Base-by-base conservation (phyloP, 1,140 invertebrate genomes). In the Nasonia longicornis region DNA sequence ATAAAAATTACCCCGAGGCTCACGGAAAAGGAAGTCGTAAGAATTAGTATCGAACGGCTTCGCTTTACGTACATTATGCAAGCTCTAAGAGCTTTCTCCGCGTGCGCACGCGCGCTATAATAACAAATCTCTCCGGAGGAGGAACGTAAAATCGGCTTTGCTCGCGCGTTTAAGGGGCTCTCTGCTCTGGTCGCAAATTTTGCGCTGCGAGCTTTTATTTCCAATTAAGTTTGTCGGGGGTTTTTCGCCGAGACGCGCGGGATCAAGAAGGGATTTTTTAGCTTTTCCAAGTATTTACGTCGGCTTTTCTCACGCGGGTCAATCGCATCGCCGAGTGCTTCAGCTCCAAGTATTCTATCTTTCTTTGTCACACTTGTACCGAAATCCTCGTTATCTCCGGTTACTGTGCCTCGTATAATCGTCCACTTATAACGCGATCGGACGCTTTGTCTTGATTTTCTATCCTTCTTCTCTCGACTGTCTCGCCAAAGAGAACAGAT, bases 321-420 rank as follows among this genome's bases (percentile, higher is more conserved):
- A 81, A 63, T 81, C 45, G 75, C 72, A 45, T 52, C n/a, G 26
- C 42, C 80, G 80, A 81, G 74, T 77, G 66, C 35, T 31, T 77
- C 69, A 29, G 3, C 26, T 42, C 10, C 48, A 8, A 64, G 14
- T 67, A 35, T 35, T 58, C 2, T 71, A 72, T 48, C 20, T 72
- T 7, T 75, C 29, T 75, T 69, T 7, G 8, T 70, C 63, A 63
- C 14, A 58, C n/a, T 52, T 58, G 45, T 77, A 29, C 48, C 42
- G n/a, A 73, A 10, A 20, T 29, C 35, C 67, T 73, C 38, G 22
- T 74, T 58, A 29, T 77, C 38, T 72, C 73, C 35, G 70, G 42
- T 67, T 67, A 38, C 7, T 58, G 52, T 78, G 58, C 26, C 67
- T 58, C 52, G 8, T 45, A 71, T 35, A 82, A 78, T 22, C 72